Evolutionary conservation across 2,888 invertebrate genomes (phyloP), one percentile per base, ranked within the genome.

Genomic region (Nemurella pictetii): DNA sequence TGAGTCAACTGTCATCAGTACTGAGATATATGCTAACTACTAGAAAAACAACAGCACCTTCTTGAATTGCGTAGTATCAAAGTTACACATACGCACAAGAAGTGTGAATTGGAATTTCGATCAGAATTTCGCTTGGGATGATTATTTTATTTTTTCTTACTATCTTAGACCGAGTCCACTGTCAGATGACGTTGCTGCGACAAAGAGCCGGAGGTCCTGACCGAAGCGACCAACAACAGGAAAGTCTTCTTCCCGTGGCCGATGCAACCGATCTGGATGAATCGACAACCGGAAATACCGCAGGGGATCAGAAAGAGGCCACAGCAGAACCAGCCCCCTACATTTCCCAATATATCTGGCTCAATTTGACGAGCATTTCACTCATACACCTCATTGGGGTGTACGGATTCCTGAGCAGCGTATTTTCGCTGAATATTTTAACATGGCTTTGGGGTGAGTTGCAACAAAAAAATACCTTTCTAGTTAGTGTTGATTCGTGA

Each of bases 381-480:
- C 9, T 91, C 12, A 89, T 93, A 36, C 94, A 94, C 87, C 20
- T 93, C 0, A 85, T 91, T 0, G 90, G 91, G 0, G 0, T 92
- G 0, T 87, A 91, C 85, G 90, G 90, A 85, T 88, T 92, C 4
- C 0, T 90, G 4, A 88, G 89, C n/a, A 90, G 87, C 87, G 89
- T 89, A 85, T 85, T 87, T 4, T 85, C 89, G 75, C 88, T 92
- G 86, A 87, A 90, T 86, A 84, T 92, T 86, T 90, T 90, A 87
- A 92, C 94, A 0, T 88, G 91, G 55, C 9, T 92, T n/a, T 94
- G 92, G 89, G 91, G 95, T 95, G 90, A 93, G 94, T 92, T 88
- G 84, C 26, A 36, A 7, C 36, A n/a, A n/a, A n/a, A n/a, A n/a
- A n/a, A n/a, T n/a, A n/a, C n/a, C n/a, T n/a, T n/a, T n/a, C n/a